Evolutionary conservation across 2,888 invertebrate species (phyloP).

Genomic region (Timema podura): DNA sequence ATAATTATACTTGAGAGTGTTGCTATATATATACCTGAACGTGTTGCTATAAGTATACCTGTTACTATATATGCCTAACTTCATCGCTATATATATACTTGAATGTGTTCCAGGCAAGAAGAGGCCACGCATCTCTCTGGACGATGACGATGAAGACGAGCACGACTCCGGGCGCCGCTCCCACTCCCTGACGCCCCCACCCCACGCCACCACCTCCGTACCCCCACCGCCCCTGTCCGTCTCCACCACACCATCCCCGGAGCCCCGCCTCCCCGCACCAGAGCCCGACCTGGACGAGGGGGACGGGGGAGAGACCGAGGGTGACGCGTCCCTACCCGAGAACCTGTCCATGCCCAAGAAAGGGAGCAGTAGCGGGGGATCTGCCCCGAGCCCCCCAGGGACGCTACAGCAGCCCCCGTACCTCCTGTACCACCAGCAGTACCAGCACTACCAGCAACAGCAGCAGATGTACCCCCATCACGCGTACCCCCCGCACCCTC

Average conservation of each 20-base stretch:
- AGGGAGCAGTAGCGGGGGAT: slow-evolving; percentile 14
- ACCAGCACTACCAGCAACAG: slow-evolving; percentile 34
- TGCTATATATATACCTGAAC: too few species aligned
- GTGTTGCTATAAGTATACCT: too few species aligned
- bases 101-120: slow-evolving; percentile 37
- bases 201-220: slow-evolving; percentile 21
- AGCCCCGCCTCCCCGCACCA: slow-evolving; percentile 21
- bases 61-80: too few species aligned
- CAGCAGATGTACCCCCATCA: slow-evolving; percentile 42
- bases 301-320: slow-evolving; percentile 14
- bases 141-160: slow-evolving; percentile 50
- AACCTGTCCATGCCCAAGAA: slow-evolving; percentile 74
- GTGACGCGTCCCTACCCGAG: slow-evolving; percentile 55
- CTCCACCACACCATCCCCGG: slow-evolving; percentile 27
- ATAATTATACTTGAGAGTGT: too few species aligned
- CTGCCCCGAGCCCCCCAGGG: slow-evolving; percentile 19
- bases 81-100: too few species aligned
- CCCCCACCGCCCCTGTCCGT: slow-evolving; percentile 28
- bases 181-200: slow-evolving; percentile 40
- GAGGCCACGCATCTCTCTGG: slow-evolving; percentile 47
- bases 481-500: slow-evolving; percentile 42
- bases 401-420: slow-evolving; percentile 36
- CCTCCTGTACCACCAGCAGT: slow-evolving; percentile 31
- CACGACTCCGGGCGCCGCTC: slow-evolving; percentile 39
- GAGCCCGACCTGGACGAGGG: slow-evolving; percentile 9